phyloP scores from a whole-genome alignment of 1,140 invertebrate species.

The Drosophila mauritiana region DNA sequence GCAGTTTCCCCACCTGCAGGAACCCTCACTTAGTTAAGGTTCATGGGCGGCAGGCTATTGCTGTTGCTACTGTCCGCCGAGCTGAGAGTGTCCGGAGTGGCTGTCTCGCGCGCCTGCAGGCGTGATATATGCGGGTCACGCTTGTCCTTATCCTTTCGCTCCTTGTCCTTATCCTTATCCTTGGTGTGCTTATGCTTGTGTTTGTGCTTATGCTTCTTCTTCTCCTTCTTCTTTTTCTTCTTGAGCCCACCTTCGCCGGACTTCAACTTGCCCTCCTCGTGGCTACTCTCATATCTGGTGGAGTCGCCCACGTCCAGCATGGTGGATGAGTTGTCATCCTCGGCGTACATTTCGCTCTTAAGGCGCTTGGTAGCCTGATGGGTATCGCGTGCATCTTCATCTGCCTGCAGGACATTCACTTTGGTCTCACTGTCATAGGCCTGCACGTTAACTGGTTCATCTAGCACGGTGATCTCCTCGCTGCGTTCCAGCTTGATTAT shows the following conservation, averaged over 20 bases:
- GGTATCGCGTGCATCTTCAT: slow-evolving; percentile 29
- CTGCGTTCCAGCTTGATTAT: slow-evolving; percentile 75
- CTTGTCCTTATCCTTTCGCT: slow-evolving; percentile 85
- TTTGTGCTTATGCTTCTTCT: slow-evolving; percentile 92
- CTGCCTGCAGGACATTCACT: slow-evolving; percentile 31
- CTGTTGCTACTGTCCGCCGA: slow-evolving; percentile 86
- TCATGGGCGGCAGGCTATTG: slow-evolving; percentile 64
- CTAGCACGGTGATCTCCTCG: slow-evolving; percentile 65
- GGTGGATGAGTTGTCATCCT: slow-evolving; percentile 68
- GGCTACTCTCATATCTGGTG: slow-evolving; percentile 61
- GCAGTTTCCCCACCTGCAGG: neutral
- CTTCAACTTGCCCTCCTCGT: slow-evolving; percentile 65
- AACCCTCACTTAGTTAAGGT: slow-evolving; percentile 52
- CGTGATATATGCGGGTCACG: slow-evolving; percentile 84
- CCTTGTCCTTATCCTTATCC: slow-evolving; percentile 86
- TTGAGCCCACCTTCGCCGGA: slow-evolving; percentile 81
- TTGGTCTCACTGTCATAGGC: slow-evolving; percentile 64
- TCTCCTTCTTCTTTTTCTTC: slow-evolving; percentile 93
- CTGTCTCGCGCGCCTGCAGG: slow-evolving; percentile 85
- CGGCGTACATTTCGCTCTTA: slow-evolving; percentile 53
- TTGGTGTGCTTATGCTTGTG: slow-evolving; percentile 91
- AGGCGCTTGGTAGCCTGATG: slow-evolving; percentile 54
- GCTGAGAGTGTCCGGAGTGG: slow-evolving; percentile 87
- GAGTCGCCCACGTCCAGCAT: slow-evolving; percentile 64
- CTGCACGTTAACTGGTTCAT: slow-evolving; percentile 65